A percentile compares a stretch with the other conserved stretches of the same genome.
phyloP scores from a whole-genome alignment of 2,113 vertebrate species.

The Chionomys nivalis region DNA sequence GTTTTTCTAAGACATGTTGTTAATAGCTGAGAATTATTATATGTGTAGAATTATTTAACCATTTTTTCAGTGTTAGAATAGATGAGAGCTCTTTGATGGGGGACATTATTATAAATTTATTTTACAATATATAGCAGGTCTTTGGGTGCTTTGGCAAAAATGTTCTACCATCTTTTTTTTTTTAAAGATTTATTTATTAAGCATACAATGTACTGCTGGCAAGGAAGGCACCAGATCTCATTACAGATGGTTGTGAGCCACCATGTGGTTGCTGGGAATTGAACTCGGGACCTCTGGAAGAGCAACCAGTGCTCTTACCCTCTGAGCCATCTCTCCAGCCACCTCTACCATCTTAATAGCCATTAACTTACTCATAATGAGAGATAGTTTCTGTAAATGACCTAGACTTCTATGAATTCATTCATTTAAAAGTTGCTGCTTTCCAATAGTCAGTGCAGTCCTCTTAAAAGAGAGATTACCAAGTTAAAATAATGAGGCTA shows the following conservation, averaged over 20 bases:
- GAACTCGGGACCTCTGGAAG: no score
- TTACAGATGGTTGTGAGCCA: no score
- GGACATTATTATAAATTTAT: background rate
- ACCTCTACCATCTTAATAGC: background rate
- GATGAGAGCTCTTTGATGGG: background rate
- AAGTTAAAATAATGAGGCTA: background rate
- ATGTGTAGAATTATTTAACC: background rate
- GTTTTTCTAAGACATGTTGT: background rate
- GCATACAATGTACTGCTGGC: no score
- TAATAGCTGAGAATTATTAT: background rate
- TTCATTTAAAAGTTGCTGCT: conserved; percentile 2
- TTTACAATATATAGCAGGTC: background rate
- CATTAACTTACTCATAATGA: background rate
- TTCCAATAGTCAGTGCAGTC: background rate
- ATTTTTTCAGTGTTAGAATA: background rate
- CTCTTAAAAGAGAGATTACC: conserved; percentile 28
- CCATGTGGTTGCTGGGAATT: no score
- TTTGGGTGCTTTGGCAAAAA: background rate
- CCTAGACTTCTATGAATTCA: background rate
- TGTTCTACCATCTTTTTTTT: background rate
- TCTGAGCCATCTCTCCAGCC: no score
- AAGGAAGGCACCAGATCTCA: no score
- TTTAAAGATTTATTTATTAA: no score
- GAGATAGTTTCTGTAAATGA: background rate
- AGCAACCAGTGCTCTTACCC: no score